phyloP scores from a whole-genome alignment of 2,888 invertebrate species.

The Helleia helle region DNA sequence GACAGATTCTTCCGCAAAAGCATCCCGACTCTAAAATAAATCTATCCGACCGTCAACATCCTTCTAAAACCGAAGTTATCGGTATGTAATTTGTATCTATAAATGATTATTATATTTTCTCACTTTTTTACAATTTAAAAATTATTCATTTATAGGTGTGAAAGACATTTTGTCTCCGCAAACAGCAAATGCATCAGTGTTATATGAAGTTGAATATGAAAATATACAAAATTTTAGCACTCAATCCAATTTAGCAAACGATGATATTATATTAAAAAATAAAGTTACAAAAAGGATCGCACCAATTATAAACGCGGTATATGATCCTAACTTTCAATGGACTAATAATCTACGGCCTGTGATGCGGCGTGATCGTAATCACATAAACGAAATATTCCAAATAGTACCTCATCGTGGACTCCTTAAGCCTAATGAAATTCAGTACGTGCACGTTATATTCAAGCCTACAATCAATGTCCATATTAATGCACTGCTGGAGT shows the following conservation, averaged over 20 bases:
- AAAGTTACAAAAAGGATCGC: constrained; percentile 33
- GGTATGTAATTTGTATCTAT: too few species aligned
- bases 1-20: background rate
- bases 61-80: too few species aligned
- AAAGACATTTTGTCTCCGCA: background rate
- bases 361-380: constrained; percentile 24
- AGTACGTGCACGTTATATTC: constrained; percentile 62
- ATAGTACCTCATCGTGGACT: constrained; percentile 62
- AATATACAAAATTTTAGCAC: background rate
- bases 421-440: constrained; percentile 65
- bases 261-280: constrained; percentile 26
- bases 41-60: too few species aligned
- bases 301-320: constrained; percentile 43
- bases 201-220: background rate
- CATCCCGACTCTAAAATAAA: background rate
- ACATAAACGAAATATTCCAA: constrained; percentile 50
- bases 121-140: too few species aligned
- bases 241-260: constrained; percentile 16
- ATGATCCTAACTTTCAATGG: constrained; percentile 44
- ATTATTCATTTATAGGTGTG: background rate
- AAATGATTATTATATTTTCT: too few species aligned
- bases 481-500: constrained; percentile 58
- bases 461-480: constrained; percentile 52
- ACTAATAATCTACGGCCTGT: constrained; percentile 39
- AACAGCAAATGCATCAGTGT: background rate